Evolutionary conservation across 2,113 vertebrate species (phyloP), one percentile per base, ranked within the genome.

Genomic region (Regulus satrapa): DNA sequence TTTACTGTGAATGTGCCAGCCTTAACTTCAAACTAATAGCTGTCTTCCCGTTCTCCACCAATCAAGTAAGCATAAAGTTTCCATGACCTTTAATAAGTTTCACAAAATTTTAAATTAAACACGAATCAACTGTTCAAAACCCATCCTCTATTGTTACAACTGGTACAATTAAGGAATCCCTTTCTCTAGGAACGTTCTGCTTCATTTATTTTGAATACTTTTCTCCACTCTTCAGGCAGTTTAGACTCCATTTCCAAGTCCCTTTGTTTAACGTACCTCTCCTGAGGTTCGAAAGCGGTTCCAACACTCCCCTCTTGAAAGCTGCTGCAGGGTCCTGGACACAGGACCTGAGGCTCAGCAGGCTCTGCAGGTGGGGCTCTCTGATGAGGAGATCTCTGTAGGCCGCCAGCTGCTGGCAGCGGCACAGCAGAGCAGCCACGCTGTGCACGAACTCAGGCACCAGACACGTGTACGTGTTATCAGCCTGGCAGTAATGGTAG

Each of bases 371-470:
- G 41, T 99, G 98, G 3, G 99, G 98, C 89, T 99, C 99, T 61
- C 95, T 98, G 48, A 99, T 97, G 23, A 99, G 97, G 31, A 99
- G 98, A 77, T 99, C 99, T 78, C 99, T 94, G 97, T 99, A 99
- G 0, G 99, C 98, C 0, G 97, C 62, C 21, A 99, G 96, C 85
- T 99, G 99, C 48, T 98, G 98, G 0, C 98, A 98, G 87, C 99
- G 98, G 94, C 99, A 99, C 34, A 99, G 98, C 80, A 99, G 92
- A 48, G 99, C 99, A 1, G 99, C 98, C 3, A 99, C 95, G 24
- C 99, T 99, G 96, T 99, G 99, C 73, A 99, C 99, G 5, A 99
- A 99, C 93, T 99, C 99, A 0, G 99, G 99, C 13, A 99, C 99
- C 14, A 99, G 98, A 85, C 99, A 99, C 0, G 99, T 99, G 97